Evolutionary conservation across 2,797 vertebrate species (phyloP).

Genomic region (Myioborus melanocephalus): DNA sequence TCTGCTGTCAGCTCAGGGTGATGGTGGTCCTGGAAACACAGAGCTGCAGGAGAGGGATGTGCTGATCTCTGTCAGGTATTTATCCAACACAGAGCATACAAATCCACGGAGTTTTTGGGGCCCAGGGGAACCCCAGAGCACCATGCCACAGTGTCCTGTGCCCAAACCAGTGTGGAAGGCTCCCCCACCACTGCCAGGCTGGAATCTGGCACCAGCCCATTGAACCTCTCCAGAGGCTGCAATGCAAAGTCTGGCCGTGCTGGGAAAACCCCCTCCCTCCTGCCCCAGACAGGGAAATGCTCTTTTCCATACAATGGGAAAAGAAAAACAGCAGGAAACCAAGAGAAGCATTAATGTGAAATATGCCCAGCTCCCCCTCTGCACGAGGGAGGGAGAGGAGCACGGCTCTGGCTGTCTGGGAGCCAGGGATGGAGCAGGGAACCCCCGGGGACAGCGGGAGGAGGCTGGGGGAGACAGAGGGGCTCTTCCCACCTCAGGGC

Average conservation of each 20-base stretch:
- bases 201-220: background rate
- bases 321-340: slow-evolving; percentile 65
- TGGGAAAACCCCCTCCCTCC: background rate
- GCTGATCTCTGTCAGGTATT: accelerated
- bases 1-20: background rate
- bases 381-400: background rate
- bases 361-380: background rate
- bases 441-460: accelerated
- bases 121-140: background rate
- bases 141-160: accelerated
- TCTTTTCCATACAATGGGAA: slow-evolving; percentile 30
- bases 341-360: background rate
- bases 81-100: accelerated
- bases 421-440: background rate
- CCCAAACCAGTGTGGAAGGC: background rate
- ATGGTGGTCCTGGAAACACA: background rate
- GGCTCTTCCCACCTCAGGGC: background rate
- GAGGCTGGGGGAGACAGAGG: background rate
- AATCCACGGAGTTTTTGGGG: background rate
- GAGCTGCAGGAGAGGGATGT: background rate
- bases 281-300: slow-evolving; percentile 15
- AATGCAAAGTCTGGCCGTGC: background rate
- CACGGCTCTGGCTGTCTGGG: accelerated
- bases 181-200: background rate
- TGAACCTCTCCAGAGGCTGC: background rate